Conservation (phyloP, 1,140 invertebrate genomes). For the Sycobia sp. region DNA sequence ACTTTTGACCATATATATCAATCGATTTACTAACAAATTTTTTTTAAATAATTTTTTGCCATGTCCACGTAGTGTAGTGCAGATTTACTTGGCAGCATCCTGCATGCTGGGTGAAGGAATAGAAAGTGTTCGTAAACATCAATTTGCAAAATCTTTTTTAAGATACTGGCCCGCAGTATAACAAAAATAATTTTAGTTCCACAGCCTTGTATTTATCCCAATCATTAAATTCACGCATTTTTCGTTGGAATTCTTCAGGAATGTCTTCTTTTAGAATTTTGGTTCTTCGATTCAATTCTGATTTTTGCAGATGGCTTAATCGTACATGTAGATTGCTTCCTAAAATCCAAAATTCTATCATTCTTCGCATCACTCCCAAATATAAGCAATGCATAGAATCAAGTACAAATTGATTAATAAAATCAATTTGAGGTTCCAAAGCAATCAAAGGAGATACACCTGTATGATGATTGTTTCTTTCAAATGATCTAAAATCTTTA, state of each 20-base stretch:
- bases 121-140: neutral
- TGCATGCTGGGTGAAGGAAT: neutral
- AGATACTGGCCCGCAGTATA: neutral
- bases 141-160: neutral
- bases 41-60: neutral
- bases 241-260: neutral
- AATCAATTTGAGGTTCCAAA: neutral
- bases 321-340: neutral
- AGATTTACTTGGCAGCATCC: neutral
- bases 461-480: neutral
- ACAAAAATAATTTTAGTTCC: neutral
- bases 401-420: neutral
- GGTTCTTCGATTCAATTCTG: neutral
- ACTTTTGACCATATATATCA: neutral
- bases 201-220: slow-evolving; percentile 7
- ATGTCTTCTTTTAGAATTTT: neutral
- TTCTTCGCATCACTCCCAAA: neutral
- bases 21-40: neutral
- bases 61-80: neutral
- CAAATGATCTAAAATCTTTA: neutral
- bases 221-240: neutral
- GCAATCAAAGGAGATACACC: neutral
- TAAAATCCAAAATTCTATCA: too few relatives aligned
- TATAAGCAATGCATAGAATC: neutral
- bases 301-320: neutral